Evolutionary conservation across 2,888 invertebrate genomes (phyloP).

Genomic region (Drosophila leonis): DNA sequence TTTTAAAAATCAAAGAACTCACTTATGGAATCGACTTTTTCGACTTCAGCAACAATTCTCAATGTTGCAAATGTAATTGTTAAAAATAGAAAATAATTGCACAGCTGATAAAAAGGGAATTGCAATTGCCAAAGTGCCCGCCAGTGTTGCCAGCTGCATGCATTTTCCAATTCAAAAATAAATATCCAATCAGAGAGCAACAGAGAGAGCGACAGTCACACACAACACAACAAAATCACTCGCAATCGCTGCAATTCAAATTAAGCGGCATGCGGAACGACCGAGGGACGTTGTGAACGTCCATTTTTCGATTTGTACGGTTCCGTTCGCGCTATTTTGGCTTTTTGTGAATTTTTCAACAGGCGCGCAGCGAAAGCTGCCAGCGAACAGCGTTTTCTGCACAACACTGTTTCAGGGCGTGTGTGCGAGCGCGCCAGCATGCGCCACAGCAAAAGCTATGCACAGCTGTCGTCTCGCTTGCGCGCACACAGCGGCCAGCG

Average conservation of each 20-base stretch:
- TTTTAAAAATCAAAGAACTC: neutral
- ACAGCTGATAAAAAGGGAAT: constrained; percentile 22
- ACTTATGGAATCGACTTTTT: constrained; percentile 36
- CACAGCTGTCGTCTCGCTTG: constrained; percentile 48
- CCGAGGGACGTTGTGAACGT: constrained; percentile 62
- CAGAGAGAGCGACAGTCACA: neutral
- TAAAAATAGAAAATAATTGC: constrained; percentile 65
- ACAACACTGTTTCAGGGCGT: constrained; percentile 11
- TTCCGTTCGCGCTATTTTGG: constrained; percentile 80
- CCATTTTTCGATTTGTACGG: constrained; percentile 67
- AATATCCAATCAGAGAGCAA: neutral
- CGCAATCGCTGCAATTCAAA: constrained; percentile 45
- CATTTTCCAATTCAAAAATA: constrained; percentile 17
- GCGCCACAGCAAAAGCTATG: constrained; percentile 26
- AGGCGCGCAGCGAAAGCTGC: constrained; percentile 62
- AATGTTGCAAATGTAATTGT: constrained; percentile 39
- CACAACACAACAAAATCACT: neutral
- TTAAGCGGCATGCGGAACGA: constrained; percentile 53
- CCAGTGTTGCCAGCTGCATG: constrained; percentile 33
- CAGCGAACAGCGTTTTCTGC: constrained; percentile 37
- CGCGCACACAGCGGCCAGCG: constrained; percentile 22
- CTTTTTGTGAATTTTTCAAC: constrained; percentile 78
- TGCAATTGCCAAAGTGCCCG: constrained; percentile 29
- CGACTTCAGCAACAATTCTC: constrained; percentile 36
- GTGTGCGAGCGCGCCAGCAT: constrained; percentile 40